Evolutionary conservation across 2,797 vertebrate species (phyloP).

Genomic region (Pipistrellus pipistrellus): DNA sequence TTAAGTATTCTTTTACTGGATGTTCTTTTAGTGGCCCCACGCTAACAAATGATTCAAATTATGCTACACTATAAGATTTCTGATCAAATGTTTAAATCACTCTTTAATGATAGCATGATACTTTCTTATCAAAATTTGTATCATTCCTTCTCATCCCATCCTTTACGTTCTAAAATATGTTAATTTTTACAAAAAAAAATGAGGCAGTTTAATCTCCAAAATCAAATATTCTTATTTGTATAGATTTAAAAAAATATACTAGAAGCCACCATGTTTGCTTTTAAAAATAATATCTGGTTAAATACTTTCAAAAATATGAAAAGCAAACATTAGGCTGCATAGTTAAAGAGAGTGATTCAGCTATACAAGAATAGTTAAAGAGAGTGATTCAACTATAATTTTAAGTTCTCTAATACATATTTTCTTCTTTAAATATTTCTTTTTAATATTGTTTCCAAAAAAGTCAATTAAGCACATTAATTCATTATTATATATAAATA

Average conservation of each 20-base stretch:
- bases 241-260: not conserved
- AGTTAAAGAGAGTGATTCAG: not conserved
- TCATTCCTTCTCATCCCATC: not conserved
- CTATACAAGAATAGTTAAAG: not conserved
- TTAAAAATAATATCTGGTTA: not conserved
- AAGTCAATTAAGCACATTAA: not conserved
- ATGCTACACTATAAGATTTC: not conserved
- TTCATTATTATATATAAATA: conserved; percentile 29
- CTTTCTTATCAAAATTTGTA: not conserved
- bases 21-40: not conserved
- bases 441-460: not conserved
- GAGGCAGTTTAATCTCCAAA: not conserved
- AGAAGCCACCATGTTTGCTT: not conserved
- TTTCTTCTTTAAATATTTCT: not conserved
- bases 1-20: not conserved
- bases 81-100: not conserved
- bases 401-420: not conserved
- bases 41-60: not conserved
- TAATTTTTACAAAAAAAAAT: conserved; percentile 38
- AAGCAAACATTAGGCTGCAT: not conserved
- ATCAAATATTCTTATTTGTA: not conserved
- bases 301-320: not conserved
- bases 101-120: not conserved
- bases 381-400: not conserved
- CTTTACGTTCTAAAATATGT: not conserved